Percentiles rank a stretch among this genome's conserved stretches.
These are phyloP conservation scores for Heliopora coerulea DNA, from an alignment of 92 coral and sea anemone species.

Conservation along the genomic window DNA sequence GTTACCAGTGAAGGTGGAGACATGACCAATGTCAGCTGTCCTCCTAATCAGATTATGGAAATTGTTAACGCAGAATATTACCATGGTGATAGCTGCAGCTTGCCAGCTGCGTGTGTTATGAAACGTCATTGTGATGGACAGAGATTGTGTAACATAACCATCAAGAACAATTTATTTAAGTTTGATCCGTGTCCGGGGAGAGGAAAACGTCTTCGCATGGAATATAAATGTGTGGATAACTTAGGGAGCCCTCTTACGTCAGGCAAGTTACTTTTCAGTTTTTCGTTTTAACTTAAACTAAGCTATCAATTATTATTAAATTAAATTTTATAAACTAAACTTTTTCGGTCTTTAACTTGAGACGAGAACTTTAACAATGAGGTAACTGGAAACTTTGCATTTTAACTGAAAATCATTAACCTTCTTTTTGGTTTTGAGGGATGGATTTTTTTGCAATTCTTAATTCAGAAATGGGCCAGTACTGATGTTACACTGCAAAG, in stretches of 20 bases:
- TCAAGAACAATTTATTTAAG: not conserved
- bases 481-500: too few species aligned
- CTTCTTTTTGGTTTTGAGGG: too few species aligned
- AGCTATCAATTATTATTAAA: too few species aligned
- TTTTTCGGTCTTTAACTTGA: too few species aligned
- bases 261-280: not conserved
- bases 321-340: too few species aligned
- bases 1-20: constrained; percentile 3
- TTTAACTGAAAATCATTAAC: too few species aligned
- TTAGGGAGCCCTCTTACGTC: not conserved
- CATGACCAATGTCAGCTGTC: constrained; percentile 8
- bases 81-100: not conserved
- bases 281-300: too few species aligned
- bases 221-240: constrained; percentile 13
- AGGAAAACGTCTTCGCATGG: not conserved
- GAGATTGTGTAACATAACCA: constrained; percentile 3
- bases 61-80: constrained; percentile 11
- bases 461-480: too few species aligned
- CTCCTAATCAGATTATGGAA: constrained; percentile 7
- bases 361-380: too few species aligned
- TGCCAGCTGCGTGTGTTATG: constrained; percentile 11
- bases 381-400: too few species aligned
- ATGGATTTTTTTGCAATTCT: too few species aligned
- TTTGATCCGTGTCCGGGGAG: not conserved
- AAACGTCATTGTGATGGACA: constrained; percentile 23